Conservation (phyloP, 2,888 invertebrate species). For the Pomacea canaliculata region DNA sequence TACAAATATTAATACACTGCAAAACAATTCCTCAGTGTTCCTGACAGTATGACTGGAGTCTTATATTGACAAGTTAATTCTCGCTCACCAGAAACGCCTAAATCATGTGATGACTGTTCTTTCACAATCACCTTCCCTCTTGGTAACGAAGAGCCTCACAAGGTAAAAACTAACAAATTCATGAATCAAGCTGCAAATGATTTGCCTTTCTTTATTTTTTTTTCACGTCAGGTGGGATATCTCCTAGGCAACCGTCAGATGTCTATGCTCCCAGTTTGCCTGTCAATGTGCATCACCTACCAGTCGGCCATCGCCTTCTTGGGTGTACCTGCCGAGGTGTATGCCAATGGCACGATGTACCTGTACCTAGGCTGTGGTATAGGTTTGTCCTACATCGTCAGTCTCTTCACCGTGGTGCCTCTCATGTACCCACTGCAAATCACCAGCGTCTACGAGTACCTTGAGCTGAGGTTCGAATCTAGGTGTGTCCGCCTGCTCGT, state of each 20-base stretch:
- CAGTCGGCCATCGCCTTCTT: constrained; percentile 51
- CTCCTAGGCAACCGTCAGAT: constrained; percentile 45
- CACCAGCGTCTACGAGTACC: constrained; percentile 53
- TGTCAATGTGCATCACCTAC: constrained; percentile 52
- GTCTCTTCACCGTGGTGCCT: constrained; percentile 39
- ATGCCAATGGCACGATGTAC: constrained; percentile 41
- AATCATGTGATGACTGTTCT: too few species aligned
- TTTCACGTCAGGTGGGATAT: constrained; percentile 37
- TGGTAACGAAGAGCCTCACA: too few species aligned
- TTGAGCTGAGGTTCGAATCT: constrained; percentile 44
- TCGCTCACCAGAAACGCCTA: too few species aligned
- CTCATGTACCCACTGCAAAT: constrained; percentile 46
- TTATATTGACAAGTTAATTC: too few species aligned
- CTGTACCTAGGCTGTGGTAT: constrained; percentile 35
- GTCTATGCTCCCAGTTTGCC: constrained; percentile 42
- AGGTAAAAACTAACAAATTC: too few species aligned
- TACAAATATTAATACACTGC: too few species aligned
- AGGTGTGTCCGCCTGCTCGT: constrained; percentile 39
- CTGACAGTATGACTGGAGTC: too few species aligned
- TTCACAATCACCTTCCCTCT: too few species aligned
- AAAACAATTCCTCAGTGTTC: too few species aligned
- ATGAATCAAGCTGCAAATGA: too few species aligned
- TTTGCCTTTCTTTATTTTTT: too few species aligned
- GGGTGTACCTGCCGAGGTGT: constrained; percentile 46
- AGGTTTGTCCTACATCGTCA: constrained; percentile 31